Percentiles rank a stretch among this genome's conserved stretches.
These are phyloP conservation scores for Cyaniris semiargus DNA, from an alignment of 2,888 invertebrate species.

Conservation along the genomic window DNA sequence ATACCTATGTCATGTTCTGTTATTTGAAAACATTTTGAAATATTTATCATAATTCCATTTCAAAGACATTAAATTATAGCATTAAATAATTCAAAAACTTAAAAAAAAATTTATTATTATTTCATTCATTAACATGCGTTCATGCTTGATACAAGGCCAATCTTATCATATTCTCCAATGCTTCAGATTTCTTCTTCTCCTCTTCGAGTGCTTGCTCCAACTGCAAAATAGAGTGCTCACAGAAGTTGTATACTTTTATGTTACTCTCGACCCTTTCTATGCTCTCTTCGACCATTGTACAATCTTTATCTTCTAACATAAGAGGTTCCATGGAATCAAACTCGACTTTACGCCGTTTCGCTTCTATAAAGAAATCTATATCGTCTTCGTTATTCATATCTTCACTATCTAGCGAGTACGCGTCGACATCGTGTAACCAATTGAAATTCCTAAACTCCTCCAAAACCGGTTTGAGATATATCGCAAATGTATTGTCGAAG, in stretches of 20 bases:
- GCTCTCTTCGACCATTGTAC: conserved; percentile 61
- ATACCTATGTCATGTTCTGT: not conserved
- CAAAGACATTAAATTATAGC: not conserved
- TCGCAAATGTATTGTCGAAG: conserved; percentile 72
- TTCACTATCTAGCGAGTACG: conserved; percentile 63
- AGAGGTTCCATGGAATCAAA: conserved; percentile 63
- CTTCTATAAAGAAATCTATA: conserved; percentile 59
- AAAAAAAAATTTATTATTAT: conserved; percentile 17
- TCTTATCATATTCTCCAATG: conserved; percentile 70
- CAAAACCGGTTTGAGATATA: conserved; percentile 80
- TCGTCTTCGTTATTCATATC: conserved; percentile 63
- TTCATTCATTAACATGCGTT: conserved; percentile 21
- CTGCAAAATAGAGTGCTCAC: conserved; percentile 63
- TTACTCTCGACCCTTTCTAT: conserved; percentile 58
- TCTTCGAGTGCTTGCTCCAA: conserved; percentile 73
- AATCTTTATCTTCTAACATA: conserved; percentile 67
- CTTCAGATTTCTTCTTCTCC: conserved; percentile 67
- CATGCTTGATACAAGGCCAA: conserved; percentile 5
- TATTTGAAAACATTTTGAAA: too few species aligned
- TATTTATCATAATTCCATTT: too few species aligned
- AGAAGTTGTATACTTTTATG: conserved; percentile 59
- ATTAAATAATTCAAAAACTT: conserved; percentile 34
- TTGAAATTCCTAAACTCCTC: conserved; percentile 75
- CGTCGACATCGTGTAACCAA: conserved; percentile 80
- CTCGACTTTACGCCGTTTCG: conserved; percentile 70